Evolutionary conservation across 2,797 vertebrate species (phyloP), one percentile per base, ranked within the genome.

Genomic region (Pangasius sanitwongsei): DNA sequence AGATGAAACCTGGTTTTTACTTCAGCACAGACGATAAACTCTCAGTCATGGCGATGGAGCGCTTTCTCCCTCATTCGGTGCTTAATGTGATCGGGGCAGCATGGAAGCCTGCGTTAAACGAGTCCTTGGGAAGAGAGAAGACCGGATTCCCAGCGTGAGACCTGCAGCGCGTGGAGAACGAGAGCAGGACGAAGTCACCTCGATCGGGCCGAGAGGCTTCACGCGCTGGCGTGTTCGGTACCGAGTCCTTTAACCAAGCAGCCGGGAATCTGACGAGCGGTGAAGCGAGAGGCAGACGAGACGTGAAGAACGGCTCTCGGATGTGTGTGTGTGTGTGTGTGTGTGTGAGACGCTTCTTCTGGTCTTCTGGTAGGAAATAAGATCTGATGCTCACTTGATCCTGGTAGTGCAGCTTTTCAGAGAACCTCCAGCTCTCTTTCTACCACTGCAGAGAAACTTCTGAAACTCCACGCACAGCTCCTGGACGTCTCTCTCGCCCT

Each of bases 161-260:
- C 3, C 15, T 34, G 11, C n/a, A 23, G 31, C 72, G 34, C 78
- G 37, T 69, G 72, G 89, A 94, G 93, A 95, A 93, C 92, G 92
- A 96, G 94, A 90, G 28, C n/a, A 91, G 91, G 92, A 90, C 90
- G 94, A 94, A 94, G 95, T 96, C 95, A 96, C 95, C 95, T 95
- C 96, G 92, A 93, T 83, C 80, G 92, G 92, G 77, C 28, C 12
- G 85, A 59, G 50, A 48, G 53, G 61, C 57, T 84, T 67, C 88
- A 89, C 70, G 44, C 44, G 23, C 59, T 77, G 23, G 85, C 80
- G 63, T 80, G 78, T 91, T 92, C 92, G 86, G 93, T 90, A 90
- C 15, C 2, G 80, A 67, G 91, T 90, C 87, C 3, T 88, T 93
- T 89, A 92, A 1, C 25, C 89, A 89, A 81, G 91, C 91, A 94